These are phyloP conservation scores for Nyctereutes procyonoides DNA, from an alignment of 2,113 vertebrate species.

Conservation along the genomic window DNA sequence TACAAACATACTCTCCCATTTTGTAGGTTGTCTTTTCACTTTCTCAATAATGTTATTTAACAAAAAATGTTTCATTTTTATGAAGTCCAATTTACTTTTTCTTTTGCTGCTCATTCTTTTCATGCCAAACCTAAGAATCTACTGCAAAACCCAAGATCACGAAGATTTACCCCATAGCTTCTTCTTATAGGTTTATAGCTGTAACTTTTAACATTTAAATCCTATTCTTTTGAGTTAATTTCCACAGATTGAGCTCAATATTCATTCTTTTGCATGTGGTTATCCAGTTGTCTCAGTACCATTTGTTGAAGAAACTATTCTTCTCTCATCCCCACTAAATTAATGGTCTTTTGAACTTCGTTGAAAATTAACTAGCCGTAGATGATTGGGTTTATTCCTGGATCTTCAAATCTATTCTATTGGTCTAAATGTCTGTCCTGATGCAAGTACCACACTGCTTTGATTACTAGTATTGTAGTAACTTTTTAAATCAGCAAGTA, in stretches of 20 bases:
- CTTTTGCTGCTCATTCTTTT: not conserved
- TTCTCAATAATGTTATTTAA: not conserved
- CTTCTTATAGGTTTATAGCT: not conserved
- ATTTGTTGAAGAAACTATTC: not conserved
- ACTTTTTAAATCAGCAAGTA: not conserved
- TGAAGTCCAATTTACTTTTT: constrained; percentile 4
- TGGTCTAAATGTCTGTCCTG: not conserved
- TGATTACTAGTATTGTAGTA: not conserved
- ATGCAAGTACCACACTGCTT: not conserved
- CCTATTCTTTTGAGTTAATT: not conserved
- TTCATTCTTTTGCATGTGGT: not conserved
- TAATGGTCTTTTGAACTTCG: not conserved
- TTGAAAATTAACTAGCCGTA: not conserved
- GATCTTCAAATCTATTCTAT: not conserved
- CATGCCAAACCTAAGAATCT: not conserved
- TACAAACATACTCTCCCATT: not conserved
- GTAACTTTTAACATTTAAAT: not conserved
- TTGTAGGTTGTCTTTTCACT: not conserved
- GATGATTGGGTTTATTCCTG: not conserved
- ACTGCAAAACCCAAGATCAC: not conserved
- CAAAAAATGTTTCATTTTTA: not conserved
- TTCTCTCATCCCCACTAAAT: not conserved
- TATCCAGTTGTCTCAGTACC: not conserved
- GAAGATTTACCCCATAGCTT: not conserved
- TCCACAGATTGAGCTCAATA: not conserved